Evolutionary conservation across 2,888 invertebrate genomes (phyloP).

Genomic region (Hirtodrosophila trivittata): DNA sequence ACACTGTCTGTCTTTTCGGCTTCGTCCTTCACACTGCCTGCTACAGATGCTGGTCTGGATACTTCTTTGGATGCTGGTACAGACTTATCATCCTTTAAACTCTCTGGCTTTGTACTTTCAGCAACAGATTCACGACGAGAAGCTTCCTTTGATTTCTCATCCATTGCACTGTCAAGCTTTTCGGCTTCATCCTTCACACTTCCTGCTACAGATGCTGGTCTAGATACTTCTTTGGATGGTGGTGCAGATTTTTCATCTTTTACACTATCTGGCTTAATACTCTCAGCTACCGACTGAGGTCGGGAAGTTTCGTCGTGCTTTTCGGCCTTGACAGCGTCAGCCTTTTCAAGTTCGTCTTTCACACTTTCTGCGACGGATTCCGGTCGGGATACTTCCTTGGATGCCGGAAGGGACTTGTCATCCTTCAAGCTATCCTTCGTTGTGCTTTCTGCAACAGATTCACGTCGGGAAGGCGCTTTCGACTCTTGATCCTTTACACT

Average conservation of each 20-base stretch:
- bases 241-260: constrained; percentile 11
- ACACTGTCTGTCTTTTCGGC: constrained; percentile 21
- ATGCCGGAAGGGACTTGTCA: constrained; percentile 28
- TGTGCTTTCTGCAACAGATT: constrained; percentile 12
- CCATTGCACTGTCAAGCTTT: constrained; percentile 20
- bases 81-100: constrained; percentile 37
- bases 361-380: constrained; percentile 28
- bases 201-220: constrained; percentile 32
- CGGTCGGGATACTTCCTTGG: constrained; percentile 37
- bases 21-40: constrained; percentile 28
- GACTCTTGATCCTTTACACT: constrained; percentile 3
- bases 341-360: constrained; percentile 26
- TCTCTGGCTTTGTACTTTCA: constrained; percentile 22
- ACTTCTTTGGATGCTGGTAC: constrained; percentile 26
- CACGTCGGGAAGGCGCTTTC: constrained; percentile 11
- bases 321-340: constrained; percentile 18
- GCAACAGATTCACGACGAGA: constrained; percentile 69
- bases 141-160: constrained; percentile 34
- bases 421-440: constrained; percentile 15
- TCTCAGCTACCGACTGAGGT: too few relatives aligned
- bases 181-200: constrained; percentile 20
- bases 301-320: too few relatives aligned
- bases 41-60: constrained; percentile 46
- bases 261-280: neutral
- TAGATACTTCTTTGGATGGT: constrained; percentile 7